These are phyloP conservation scores for Crocuta crocuta DNA, from an alignment of 2,113 vertebrate genomes.

Conservation along the genomic window DNA sequence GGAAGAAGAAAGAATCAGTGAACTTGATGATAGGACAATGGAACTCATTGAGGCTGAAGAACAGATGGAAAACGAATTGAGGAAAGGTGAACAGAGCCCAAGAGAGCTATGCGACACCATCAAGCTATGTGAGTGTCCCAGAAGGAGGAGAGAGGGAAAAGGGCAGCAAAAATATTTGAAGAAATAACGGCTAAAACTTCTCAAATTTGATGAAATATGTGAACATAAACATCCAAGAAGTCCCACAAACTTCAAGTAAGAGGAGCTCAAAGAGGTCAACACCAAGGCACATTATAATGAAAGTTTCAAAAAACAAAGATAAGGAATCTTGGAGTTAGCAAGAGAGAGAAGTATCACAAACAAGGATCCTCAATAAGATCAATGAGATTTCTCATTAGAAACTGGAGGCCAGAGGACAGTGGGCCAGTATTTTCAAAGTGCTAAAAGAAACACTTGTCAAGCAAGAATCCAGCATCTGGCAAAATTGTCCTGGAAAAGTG, in stretches of 20 bases:
- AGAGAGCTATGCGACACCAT: not conserved
- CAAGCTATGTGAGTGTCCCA: not conserved
- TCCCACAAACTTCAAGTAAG: not conserved
- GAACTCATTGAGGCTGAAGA: not conserved
- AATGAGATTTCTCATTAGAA: not conserved
- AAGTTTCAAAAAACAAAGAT: not conserved
- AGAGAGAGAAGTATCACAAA: not conserved
- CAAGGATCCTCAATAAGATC: not conserved
- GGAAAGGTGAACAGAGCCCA: not conserved
- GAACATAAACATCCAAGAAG: not conserved
- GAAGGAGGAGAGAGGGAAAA: not conserved
- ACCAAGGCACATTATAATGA: not conserved
- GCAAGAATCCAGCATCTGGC: no score
- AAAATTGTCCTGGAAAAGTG: not conserved
- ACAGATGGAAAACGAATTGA: not conserved
- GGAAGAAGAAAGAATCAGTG: not conserved
- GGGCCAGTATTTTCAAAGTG: not conserved
- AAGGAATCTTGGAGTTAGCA: not conserved
- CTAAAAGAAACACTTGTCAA: not conserved
- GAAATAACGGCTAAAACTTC: not conserved
- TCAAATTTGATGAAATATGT: not conserved
- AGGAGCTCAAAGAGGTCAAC: not conserved
- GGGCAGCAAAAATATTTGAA: not conserved
- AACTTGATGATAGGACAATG: not conserved
- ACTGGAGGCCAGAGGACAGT: not conserved